Conservation (phyloP, 2,888 invertebrate species). For the Lepidochrysops patricia region DNA sequence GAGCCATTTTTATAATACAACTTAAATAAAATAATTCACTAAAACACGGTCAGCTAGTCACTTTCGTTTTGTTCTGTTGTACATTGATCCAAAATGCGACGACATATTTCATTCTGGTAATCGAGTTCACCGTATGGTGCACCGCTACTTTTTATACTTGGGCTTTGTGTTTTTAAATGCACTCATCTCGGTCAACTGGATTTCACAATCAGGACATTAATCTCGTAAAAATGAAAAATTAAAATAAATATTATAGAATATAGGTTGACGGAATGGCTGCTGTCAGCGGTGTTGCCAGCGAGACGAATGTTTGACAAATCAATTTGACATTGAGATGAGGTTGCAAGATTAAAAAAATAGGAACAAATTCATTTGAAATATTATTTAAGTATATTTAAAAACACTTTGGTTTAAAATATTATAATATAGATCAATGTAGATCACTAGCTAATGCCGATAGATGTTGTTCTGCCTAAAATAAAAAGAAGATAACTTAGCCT, state of each 20-base stretch:
- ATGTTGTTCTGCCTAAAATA: too few species aligned
- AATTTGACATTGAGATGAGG: neutral
- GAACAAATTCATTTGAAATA: too few species aligned
- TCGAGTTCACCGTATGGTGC: slow-evolving; percentile 22
- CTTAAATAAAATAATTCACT: slow-evolving; percentile 17
- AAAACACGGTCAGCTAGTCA: slow-evolving; percentile 55
- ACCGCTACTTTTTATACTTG: neutral
- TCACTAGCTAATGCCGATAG: too few species aligned
- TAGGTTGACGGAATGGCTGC: slow-evolving; percentile 36
- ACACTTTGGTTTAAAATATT: too few species aligned
- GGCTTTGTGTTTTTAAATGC: neutral
- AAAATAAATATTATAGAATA: neutral
- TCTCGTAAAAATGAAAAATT: neutral
- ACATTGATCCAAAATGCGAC: slow-evolving; percentile 55
- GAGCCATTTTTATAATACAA: slow-evolving; percentile 76
- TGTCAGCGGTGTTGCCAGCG: slow-evolving; percentile 14
- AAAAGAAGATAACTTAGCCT: too few species aligned
- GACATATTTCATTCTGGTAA: slow-evolving; percentile 54
- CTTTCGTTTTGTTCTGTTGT: slow-evolving; percentile 72
- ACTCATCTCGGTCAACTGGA: slow-evolving; percentile 8
- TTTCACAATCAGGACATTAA: slow-evolving; percentile 4
- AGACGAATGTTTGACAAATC: neutral
- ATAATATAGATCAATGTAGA: too few species aligned
- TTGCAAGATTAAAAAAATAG: neutral
- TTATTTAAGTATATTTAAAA: too few species aligned